phyloP scores from a whole-genome alignment of 2,888 invertebrate genomes.

The Platypus cylindrus region DNA sequence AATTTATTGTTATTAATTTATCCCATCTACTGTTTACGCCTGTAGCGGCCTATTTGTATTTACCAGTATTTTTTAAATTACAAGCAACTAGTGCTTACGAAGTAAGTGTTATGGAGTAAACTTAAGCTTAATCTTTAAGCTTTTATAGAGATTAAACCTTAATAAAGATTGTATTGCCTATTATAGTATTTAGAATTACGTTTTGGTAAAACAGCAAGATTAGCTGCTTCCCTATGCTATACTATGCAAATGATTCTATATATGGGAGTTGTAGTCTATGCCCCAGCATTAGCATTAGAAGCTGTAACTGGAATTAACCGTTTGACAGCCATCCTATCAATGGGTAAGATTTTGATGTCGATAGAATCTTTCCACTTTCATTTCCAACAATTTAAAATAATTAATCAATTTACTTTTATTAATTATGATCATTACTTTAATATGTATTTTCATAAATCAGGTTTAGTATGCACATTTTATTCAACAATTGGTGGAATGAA shows the following conservation, averaged over 20 bases:
- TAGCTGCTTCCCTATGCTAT: conserved; percentile 72
- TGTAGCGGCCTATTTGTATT: conserved; percentile 59
- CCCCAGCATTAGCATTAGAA: conserved; percentile 81
- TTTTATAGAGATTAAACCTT: no score
- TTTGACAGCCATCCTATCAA: conserved; percentile 57
- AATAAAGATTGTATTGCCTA: conserved; percentile 7
- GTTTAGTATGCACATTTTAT: conserved; percentile 72
- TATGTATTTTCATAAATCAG: no score
- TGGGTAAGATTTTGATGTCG: conserved; percentile 44
- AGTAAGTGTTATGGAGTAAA: conserved; percentile 40
- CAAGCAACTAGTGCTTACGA: conserved; percentile 82
- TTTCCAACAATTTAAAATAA: no score
- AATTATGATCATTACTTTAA: no score
- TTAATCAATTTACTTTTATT: no score
- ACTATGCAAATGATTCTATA: conserved; percentile 81
- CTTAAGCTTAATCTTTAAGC: no score
- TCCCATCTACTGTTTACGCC: conserved; percentile 67
- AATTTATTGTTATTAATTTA: conserved; percentile 65
- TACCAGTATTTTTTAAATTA: conserved; percentile 76
- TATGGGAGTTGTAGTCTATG: conserved; percentile 85
- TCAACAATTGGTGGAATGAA: conserved; percentile 85
- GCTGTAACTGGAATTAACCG: conserved; percentile 68
- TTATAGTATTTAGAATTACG: conserved; percentile 74
- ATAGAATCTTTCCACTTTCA: no score
- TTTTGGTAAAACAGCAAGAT: conserved; percentile 64